A percentile compares a stretch with the other conserved stretches of the same genome.
phyloP scores from a whole-genome alignment of 2,888 invertebrate genomes.

The Saturnia japonica region DNA sequence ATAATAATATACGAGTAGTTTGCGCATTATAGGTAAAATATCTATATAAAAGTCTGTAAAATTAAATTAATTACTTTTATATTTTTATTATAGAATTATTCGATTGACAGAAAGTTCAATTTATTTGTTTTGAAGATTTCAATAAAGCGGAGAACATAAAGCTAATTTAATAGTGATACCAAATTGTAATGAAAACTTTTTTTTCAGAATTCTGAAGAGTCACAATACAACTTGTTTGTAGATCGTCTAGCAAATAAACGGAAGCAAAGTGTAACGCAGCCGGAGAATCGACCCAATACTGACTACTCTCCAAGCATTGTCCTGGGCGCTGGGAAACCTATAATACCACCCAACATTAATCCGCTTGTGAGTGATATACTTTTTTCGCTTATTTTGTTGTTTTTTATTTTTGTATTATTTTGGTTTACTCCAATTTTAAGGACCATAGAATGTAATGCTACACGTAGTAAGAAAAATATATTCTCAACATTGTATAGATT shows the following conservation, averaged over 20 bases:
- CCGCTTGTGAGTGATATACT: conserved; percentile 57
- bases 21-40: no score
- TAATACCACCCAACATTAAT: conserved; percentile 68
- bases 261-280: conserved; percentile 86
- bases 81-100: no score
- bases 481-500: no score
- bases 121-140: not conserved
- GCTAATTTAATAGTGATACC: not conserved
- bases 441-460: no score
- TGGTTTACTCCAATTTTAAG: no score
- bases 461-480: no score
- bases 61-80: no score
- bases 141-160: not conserved
- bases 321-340: conserved; percentile 75
- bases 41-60: no score
- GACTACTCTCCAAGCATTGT: conserved; percentile 76
- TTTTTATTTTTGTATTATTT: no score
- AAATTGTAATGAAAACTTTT: conserved; percentile 23
- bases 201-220: conserved; percentile 85
- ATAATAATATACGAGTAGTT: no score
- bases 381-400: not conserved
- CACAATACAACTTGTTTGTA: conserved; percentile 87
- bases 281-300: conserved; percentile 52
- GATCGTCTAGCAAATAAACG: conserved; percentile 89
- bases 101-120: not conserved